Base-by-base conservation (phyloP, 2,797 vertebrate genomes). In the Cossypha heuglini region DNA sequence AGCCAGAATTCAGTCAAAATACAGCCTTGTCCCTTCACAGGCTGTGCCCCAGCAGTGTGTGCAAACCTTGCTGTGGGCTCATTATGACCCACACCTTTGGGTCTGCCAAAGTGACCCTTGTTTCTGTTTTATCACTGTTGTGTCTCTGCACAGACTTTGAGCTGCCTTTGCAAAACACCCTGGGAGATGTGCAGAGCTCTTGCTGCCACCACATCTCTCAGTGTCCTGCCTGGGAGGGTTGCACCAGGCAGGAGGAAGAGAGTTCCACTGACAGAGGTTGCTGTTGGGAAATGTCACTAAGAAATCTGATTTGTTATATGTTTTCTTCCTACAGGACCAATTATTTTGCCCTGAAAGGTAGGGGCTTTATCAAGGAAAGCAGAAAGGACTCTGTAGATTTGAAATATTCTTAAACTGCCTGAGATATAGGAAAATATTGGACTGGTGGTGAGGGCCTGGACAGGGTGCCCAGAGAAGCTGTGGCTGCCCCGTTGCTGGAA, bases 71-170 rank as follows among this genome's bases (percentile, higher is more conserved):
- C 63, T 88, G 59, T 63, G 48, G 57, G 67, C 29, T 84, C 16
- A 2, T 8, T 28, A 0, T 75, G 78, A 76, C 57, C 71, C 74
- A 57, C 37, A 63, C 51, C 72, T 96, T 91, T 51, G 33, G 33
- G 33, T 35, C 46, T 80, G 78, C 46, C 0, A 35, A 35, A 1
- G 18, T 71, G 43, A 45, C 43, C 83, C 73, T 75, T 13, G 16
- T 52, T 80, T 84, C 72, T 93, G 31, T 18, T 62, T 96, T 93
- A 91, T 97, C 96, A 42, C 37, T 88, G 75, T 95, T 95, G 42
- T 93, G 92, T 84, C 73, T 83, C 49, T 61, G 62, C 2, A 0
- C 18, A 57, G 51, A 58, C 16, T 80, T 54, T 62, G 37, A 69
- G 64, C 46, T 81, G 46, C 2, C 80, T 74, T 81, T 90, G 61